Conservation (phyloP, 2,113 vertebrate genomes). For the Pardalotus punctatus region DNA sequence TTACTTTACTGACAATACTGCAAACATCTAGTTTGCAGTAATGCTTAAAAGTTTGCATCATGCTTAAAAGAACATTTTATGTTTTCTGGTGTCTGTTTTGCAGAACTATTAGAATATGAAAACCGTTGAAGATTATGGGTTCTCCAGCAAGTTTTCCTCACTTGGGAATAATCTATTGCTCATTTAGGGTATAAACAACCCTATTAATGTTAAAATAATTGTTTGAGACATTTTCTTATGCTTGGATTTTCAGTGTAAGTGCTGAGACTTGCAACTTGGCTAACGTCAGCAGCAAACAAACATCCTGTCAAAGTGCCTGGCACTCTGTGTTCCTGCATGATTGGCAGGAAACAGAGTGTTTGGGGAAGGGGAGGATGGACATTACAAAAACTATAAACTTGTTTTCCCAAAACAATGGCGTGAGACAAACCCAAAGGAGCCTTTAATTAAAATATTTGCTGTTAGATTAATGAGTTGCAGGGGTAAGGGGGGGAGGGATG, state of each 20-base stretch:
- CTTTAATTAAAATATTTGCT: constrained; percentile 19
- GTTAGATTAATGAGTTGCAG: neutral
- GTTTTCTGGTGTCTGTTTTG: neutral
- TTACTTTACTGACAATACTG: neutral
- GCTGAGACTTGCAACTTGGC: constrained; percentile 69
- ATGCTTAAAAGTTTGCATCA: no score
- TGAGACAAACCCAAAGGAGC: neutral
- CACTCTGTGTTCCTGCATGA: constrained; percentile 74
- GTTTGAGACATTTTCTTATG: constrained; percentile 53
- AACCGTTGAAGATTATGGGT: neutral
- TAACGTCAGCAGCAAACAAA: constrained; percentile 71
- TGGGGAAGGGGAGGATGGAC: constrained; percentile 65
- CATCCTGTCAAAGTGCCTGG: constrained; percentile 74
- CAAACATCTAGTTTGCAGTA: neutral
- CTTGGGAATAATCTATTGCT: constrained; percentile 61
- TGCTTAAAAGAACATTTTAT: neutral
- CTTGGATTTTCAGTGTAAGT: constrained; percentile 54
- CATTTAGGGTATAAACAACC: constrained; percentile 61
- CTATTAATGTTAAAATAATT: constrained; percentile 67
- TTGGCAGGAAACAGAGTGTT: constrained; percentile 75
- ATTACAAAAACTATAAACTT: constrained; percentile 44
- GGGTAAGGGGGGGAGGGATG: neutral
- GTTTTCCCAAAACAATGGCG: constrained; percentile 65
- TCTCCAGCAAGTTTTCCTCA: constrained; percentile 33
- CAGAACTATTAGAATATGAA: neutral